These are phyloP conservation scores for Oryzias curvinotus DNA, from an alignment of 2,113 vertebrate species.

Conservation along the genomic window DNA sequence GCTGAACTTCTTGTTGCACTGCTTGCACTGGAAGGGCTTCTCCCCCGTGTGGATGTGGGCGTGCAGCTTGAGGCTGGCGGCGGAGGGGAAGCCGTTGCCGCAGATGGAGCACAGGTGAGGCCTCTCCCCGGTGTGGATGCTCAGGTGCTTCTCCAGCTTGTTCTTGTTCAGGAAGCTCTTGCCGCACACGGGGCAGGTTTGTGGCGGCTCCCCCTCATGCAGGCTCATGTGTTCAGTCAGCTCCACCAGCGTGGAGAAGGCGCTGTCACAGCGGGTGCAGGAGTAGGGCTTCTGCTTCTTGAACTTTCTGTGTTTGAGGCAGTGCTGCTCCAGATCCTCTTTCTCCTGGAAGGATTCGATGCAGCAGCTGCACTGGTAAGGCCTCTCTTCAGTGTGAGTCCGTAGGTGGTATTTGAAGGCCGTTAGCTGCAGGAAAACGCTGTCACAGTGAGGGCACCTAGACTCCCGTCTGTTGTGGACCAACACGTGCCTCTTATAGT, in stretches of 20 bases:
- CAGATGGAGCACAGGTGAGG: constrained; percentile 69
- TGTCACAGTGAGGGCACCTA: constrained; percentile 67
- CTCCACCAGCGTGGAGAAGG: constrained; percentile 54
- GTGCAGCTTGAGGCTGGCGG: constrained; percentile 67
- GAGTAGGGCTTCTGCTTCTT: constrained; percentile 63
- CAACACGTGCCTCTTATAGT: constrained; percentile 61
- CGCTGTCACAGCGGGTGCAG: constrained; percentile 60
- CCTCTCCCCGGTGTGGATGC: constrained; percentile 63
- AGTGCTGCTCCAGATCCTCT: constrained; percentile 61
- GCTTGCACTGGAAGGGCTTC: constrained; percentile 59
- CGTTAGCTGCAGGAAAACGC: constrained; percentile 51
- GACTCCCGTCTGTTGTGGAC: constrained; percentile 58
- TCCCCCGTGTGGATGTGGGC: constrained; percentile 62
- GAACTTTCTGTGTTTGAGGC: constrained; percentile 64
- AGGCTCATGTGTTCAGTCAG: constrained; percentile 61
- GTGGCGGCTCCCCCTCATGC: constrained; percentile 60
- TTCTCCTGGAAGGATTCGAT: constrained; percentile 57
- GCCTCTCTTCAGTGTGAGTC: constrained; percentile 60
- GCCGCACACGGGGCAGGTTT: constrained; percentile 61
- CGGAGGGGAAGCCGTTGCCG: constrained; percentile 64
- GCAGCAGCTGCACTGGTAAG: constrained; percentile 62
- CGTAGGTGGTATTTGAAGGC: constrained; percentile 67
- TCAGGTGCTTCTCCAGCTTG: constrained; percentile 67
- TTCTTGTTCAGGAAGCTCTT: constrained; percentile 64
- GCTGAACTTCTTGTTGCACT: constrained; percentile 65